phyloP scores from a whole-genome alignment of 2,888 invertebrate species.

The Phortica magna region DNA sequence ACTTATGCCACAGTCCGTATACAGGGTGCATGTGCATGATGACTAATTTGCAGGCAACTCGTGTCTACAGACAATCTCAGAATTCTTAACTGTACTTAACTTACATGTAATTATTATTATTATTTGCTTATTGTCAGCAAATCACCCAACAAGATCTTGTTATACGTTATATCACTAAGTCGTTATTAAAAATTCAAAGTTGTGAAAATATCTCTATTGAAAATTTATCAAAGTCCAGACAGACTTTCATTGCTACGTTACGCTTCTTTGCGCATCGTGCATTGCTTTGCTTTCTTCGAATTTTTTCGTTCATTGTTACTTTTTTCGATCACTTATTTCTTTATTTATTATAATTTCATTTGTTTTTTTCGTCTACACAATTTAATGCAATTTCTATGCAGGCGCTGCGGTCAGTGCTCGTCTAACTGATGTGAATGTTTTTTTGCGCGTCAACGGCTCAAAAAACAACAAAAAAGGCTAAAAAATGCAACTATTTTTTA shows the following conservation, averaged over 20 bases:
- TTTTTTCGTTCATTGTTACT: conserved; percentile 49
- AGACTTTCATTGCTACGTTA: conserved; percentile 13
- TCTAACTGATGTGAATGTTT: not conserved
- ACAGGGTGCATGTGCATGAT: conserved; percentile 7
- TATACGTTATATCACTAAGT: not conserved
- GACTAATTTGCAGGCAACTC: too few relatives aligned
- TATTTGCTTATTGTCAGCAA: not conserved
- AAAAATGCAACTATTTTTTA: not conserved
- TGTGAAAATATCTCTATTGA: not conserved
- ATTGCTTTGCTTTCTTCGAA: conserved; percentile 7
- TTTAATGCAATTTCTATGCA: not conserved
- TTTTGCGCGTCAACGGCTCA: not conserved
- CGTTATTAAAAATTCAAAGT: not conserved
- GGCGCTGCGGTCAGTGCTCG: conserved; percentile 23
- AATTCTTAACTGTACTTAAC: too few relatives aligned
- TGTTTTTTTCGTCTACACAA: not conserved
- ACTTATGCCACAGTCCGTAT: too few relatives aligned
- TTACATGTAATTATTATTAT: too few relatives aligned
- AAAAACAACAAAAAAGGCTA: not conserved
- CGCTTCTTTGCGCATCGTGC: conserved; percentile 8
- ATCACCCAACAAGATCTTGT: not conserved
- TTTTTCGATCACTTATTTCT: conserved; percentile 61
- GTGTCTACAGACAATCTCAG: too few relatives aligned
- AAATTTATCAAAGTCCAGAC: conserved; percentile 13
- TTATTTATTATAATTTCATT: conserved; percentile 24